phyloP scores from a whole-genome alignment of 1,140 invertebrate species.

The Drosophila ambigua region DNA sequence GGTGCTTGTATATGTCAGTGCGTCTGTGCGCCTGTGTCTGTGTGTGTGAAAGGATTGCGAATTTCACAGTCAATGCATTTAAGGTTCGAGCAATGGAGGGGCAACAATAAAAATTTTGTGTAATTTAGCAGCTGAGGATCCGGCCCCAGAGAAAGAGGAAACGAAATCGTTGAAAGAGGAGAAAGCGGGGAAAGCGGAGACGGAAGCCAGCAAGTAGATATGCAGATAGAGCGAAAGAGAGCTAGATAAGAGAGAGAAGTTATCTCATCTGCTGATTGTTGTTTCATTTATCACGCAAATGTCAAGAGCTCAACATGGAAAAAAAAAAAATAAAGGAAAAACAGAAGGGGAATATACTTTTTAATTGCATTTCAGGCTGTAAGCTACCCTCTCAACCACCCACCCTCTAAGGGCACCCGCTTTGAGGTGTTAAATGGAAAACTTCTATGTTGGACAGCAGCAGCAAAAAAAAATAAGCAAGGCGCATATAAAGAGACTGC shows the following conservation, averaged over 20 bases:
- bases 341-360: slow-evolving; percentile 26
- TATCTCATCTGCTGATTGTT: slow-evolving; percentile 65
- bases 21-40: slow-evolving; percentile 22
- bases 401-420: slow-evolving; percentile 16
- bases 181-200: not conserved
- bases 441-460: slow-evolving; percentile 19
- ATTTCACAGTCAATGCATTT: slow-evolving; percentile 70
- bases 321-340: slow-evolving; percentile 16
- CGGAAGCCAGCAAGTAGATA: not conserved
- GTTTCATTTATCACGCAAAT: slow-evolving; percentile 72
- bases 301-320: slow-evolving; percentile 75
- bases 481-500: not conserved
- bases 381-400: not conserved
- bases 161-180: not conserved
- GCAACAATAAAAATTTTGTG: slow-evolving; percentile 33
- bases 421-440: slow-evolving; percentile 63
- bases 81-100: slow-evolving; percentile 28
- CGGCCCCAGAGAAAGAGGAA: not conserved
- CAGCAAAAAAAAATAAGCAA: not conserved
- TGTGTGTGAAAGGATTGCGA: slow-evolving; percentile 64
- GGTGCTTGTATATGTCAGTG: not conserved
- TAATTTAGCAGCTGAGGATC: slow-evolving; percentile 59
- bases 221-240: not conserved
- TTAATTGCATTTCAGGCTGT: slow-evolving; percentile 72
- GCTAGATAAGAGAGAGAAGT: slow-evolving; percentile 28